Percentiles rank a stretch among this genome's conserved stretches.
These are phyloP conservation scores for Sclerurus mexicanus DNA, from an alignment of 2,113 vertebrate species.

Conservation along the genomic window DNA sequence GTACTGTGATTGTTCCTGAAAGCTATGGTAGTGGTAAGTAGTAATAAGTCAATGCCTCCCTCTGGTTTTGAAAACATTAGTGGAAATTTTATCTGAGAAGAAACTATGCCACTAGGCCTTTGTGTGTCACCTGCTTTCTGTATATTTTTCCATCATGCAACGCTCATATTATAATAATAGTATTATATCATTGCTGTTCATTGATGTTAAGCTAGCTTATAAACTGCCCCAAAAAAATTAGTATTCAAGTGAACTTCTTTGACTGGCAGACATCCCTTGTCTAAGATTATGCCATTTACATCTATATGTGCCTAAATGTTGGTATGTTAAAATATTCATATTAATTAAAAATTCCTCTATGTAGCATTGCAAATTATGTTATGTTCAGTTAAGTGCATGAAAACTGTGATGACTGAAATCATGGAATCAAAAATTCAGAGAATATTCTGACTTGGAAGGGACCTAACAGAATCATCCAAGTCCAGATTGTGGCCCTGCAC, in stretches of 20 bases:
- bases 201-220: background rate
- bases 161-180: background rate
- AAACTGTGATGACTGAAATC: background rate
- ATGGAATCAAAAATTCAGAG: background rate
- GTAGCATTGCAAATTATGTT: background rate
- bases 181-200: background rate
- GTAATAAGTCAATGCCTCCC: background rate
- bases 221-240: background rate
- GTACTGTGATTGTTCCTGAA: background rate
- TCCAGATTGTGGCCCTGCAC: background rate
- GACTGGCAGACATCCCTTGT: background rate
- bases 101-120: background rate
- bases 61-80: background rate
- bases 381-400: background rate
- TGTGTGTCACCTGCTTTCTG: background rate
- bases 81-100: background rate
- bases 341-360: background rate
- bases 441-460: background rate
- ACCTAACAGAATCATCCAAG: background rate
- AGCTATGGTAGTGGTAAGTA: background rate
- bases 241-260: background rate
- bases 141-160: background rate
- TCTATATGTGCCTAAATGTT: background rate
- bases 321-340: background rate
- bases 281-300: background rate